Evolutionary conservation across 1,140 invertebrate genomes (phyloP).

Genomic region (Venturia canescens): DNA sequence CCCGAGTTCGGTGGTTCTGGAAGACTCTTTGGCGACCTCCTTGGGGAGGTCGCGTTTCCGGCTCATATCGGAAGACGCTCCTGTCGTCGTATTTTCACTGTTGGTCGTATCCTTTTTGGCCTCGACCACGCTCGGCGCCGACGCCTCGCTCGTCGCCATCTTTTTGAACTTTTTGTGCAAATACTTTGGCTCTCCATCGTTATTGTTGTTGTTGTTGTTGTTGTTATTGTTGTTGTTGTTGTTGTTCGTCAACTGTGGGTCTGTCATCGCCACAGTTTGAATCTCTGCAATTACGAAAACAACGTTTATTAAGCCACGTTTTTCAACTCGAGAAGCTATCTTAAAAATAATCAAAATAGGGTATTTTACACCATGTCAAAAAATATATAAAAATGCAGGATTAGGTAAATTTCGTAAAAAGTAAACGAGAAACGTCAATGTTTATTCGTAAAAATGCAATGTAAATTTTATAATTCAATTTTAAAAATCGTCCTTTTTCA

Average conservation of each 20-base stretch:
- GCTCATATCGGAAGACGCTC: conserved; percentile 68
- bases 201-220: conserved; percentile 71
- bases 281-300: conserved; percentile 62
- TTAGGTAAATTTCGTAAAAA: no score
- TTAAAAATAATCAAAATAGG: not conserved
- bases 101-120: conserved; percentile 56
- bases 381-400: no score
- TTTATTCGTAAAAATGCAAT: no score
- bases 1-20: conserved; percentile 58
- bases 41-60: conserved; percentile 72
- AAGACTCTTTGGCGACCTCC: conserved; percentile 64
- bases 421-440: no score
- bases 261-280: conserved; percentile 74
- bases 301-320: not conserved
- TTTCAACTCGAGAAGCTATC: no score
- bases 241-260: conserved; percentile 72
- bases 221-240: conserved; percentile 67
- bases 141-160: conserved; percentile 80
- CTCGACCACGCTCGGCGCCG: conserved; percentile 59
- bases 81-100: conserved; percentile 50
- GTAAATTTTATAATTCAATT: no score
- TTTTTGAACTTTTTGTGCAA: conserved; percentile 95
- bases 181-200: conserved; percentile 86
- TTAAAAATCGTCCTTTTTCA: no score
- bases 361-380: no score